phyloP scores from a whole-genome alignment of 35 echinoderm and acorn worm genomes.

The Lytechinus variegatus region DNA sequence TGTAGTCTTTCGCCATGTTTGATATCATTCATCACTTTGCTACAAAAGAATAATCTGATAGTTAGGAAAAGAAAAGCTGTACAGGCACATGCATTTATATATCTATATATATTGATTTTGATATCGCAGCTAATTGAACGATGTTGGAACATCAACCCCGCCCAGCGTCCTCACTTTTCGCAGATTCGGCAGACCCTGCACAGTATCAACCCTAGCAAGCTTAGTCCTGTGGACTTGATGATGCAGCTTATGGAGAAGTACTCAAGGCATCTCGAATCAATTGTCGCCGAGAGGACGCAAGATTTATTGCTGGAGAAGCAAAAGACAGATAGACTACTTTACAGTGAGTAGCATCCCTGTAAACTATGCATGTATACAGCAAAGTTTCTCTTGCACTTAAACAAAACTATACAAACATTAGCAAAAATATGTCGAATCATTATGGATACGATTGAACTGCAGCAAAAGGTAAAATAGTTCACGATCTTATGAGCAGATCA shows the following conservation, averaged over 20 bases:
- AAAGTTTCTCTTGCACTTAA: too few relatives aligned
- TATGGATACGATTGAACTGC: too few relatives aligned
- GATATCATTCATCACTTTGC: too few relatives aligned
- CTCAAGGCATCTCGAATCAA: constrained; percentile 88
- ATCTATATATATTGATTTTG: neutral
- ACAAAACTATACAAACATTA: too few relatives aligned
- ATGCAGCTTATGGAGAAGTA: constrained; percentile 99
- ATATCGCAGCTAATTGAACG: constrained; percentile 76
- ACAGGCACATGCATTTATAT: neutral
- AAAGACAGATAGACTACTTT: constrained; percentile 95
- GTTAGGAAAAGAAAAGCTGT: too few relatives aligned
- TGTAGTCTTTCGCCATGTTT: too few relatives aligned
- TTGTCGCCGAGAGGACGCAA: constrained; percentile 90
- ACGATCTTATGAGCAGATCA: too few relatives aligned
- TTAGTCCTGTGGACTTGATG: constrained; percentile 98
- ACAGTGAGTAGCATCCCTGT: constrained; percentile 71
- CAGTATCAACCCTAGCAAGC: constrained; percentile 93
- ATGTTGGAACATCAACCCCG: constrained; percentile 81
- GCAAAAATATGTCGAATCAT: too few relatives aligned
- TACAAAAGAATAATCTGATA: too few relatives aligned
- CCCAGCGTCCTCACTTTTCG: constrained; percentile 79
- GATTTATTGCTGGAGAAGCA: constrained; percentile 92
- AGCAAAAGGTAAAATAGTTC: too few relatives aligned
- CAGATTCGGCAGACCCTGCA: constrained; percentile 80
- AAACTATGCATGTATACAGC: too few relatives aligned